Evolutionary conservation across 2,888 invertebrate genomes (phyloP).

Genomic region (Coenonympha arcania): DNA sequence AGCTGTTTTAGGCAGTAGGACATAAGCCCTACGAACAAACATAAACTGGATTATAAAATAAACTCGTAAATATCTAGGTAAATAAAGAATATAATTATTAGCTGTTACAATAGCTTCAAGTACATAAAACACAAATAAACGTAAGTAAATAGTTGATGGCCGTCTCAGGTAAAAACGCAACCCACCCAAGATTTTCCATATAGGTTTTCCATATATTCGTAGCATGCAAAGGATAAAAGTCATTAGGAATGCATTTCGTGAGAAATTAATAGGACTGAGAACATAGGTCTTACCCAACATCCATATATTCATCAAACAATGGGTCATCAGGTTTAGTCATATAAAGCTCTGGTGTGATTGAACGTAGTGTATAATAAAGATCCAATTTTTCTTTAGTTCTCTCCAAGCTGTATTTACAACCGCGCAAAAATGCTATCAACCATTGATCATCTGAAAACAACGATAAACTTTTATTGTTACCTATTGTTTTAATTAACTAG

Average conservation of each 20-base stretch:
- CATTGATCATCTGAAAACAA: slow-evolving; percentile 68
- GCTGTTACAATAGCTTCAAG: no score
- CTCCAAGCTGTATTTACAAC: slow-evolving; percentile 75
- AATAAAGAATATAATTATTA: no score
- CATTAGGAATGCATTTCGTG: no score
- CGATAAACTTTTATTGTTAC: not conserved
- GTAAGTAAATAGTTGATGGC: no score
- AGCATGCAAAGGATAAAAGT: no score
- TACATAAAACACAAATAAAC: no score
- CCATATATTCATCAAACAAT: slow-evolving; percentile 32
- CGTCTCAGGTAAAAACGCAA: no score
- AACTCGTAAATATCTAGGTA: no score
- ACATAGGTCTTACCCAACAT: slow-evolving; percentile 27
- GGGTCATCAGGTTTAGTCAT: slow-evolving; percentile 29
- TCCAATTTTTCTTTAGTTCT: slow-evolving; percentile 75
- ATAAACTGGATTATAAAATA: not conserved
- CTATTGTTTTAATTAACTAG: no score
- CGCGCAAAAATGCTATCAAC: slow-evolving; percentile 72
- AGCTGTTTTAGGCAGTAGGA: slow-evolving; percentile 44
- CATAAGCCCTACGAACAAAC: slow-evolving; percentile 20
- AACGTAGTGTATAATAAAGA: slow-evolving; percentile 67
- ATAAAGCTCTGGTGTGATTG: slow-evolving; percentile 63
- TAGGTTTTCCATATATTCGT: no score
- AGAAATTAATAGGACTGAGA: not conserved
- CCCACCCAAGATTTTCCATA: no score